Conservation (phyloP, 30 jellyfish, hydroid and myxozoan species). For the Turritopsis rubra region DNA sequence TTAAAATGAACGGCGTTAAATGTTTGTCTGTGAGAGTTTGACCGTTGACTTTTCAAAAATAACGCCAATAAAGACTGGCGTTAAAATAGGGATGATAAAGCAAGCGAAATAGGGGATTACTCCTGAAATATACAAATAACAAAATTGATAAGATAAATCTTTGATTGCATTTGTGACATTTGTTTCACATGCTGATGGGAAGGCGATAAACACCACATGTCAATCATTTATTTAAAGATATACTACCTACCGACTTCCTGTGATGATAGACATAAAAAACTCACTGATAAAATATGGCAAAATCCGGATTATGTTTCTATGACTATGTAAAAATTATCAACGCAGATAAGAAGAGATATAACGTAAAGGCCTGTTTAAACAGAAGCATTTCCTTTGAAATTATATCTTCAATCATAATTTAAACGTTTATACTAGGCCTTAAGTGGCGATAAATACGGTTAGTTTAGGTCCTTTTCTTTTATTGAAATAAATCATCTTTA, state of each 20-base stretch:
- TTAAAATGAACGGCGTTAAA: no score
- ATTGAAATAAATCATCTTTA: neutral
- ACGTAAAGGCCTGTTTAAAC: neutral
- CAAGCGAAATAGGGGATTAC: no score
- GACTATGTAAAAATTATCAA: neutral
- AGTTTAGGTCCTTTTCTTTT: neutral
- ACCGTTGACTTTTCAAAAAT: no score
- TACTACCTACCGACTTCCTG: neutral
- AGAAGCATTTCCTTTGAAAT: neutral
- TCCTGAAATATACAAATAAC: no score
- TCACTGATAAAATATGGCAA: neutral
- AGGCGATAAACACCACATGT: neutral
- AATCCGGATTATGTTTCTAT: neutral
- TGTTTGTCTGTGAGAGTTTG: no score
- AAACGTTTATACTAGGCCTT: neutral
- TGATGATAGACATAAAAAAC: neutral
- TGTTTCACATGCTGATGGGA: no score
- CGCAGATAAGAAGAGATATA: neutral
- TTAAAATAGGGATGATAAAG: no score
- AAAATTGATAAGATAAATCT: no score
- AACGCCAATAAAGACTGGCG: no score
- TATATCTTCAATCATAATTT: neutral
- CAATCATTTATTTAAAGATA: neutral
- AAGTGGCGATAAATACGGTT: neutral
- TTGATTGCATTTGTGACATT: no score